Conservation (phyloP, 2,888 invertebrate genomes). For the Orthosia incerta region DNA sequence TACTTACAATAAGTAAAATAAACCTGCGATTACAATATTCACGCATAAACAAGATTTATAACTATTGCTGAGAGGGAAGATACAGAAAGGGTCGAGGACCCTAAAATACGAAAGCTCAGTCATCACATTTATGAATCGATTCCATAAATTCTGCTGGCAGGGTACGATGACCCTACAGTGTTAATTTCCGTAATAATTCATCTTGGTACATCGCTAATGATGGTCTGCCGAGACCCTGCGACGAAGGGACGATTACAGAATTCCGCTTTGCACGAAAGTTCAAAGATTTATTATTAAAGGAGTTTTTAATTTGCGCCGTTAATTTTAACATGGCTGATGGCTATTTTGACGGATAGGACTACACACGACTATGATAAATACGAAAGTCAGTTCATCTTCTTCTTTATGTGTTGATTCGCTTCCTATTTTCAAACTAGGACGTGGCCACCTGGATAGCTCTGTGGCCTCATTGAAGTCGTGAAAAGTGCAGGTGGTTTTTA, state of each 20-base stretch:
- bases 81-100: background rate
- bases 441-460: background rate
- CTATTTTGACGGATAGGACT: background rate
- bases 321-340: background rate
- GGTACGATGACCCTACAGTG: slow-evolving; percentile 27
- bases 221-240: slow-evolving; percentile 6
- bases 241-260: slow-evolving; percentile 2
- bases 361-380: background rate
- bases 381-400: background rate
- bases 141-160: slow-evolving; percentile 29
- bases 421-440: no score
- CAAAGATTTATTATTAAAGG: slow-evolving; percentile 1
- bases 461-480: no score
- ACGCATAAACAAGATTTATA: background rate
- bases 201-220: slow-evolving; percentile 51
- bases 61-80: background rate
- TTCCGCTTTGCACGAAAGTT: slow-evolving; percentile 13
- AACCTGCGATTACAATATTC: no score
- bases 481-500: no score
- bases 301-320: background rate
- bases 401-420: no score
- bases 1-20: no score
- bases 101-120: slow-evolving; percentile 3
- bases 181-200: slow-evolving; percentile 57
- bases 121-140: slow-evolving; percentile 28